phyloP scores from a whole-genome alignment of 2,797 vertebrate genomes.

The Xiphorhynchus erythropygius region DNA sequence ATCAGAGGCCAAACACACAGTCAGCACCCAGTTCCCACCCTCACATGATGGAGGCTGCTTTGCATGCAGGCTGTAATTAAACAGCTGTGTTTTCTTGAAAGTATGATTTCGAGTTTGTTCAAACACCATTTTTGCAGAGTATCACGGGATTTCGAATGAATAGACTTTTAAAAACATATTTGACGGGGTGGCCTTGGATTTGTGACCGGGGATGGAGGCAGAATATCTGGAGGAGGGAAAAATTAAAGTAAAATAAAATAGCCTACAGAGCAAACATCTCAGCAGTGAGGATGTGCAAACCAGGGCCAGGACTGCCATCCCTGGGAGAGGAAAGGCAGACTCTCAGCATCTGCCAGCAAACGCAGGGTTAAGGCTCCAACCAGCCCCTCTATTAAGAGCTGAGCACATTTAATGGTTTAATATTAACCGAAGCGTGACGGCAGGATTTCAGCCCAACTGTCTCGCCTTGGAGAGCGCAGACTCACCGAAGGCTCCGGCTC shows the following conservation, averaged over 20 bases:
- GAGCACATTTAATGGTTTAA: conserved; percentile 58
- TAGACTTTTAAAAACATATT: neutral
- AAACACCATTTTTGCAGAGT: neutral
- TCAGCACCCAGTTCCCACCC: conserved; percentile 53
- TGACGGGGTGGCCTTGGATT: neutral
- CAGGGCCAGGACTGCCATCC: neutral
- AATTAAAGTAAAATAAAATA: neutral
- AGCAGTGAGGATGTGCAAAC: accelerated
- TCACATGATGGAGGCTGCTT: conserved; percentile 36
- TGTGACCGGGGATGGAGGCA: neutral
- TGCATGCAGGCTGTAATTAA: conserved; percentile 42
- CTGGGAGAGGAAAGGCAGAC: neutral
- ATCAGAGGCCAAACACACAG: conserved; percentile 61
- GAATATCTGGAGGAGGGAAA: neutral
- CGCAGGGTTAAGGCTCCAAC: conserved; percentile 35
- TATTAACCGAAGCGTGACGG: conserved; percentile 43
- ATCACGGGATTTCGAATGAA: neutral
- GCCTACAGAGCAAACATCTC: neutral
- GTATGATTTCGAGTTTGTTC: conserved; percentile 25
- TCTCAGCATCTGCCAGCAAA: neutral
- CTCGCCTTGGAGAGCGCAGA: neutral
- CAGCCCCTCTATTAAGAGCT: conserved; percentile 1
- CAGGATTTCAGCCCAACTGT: conserved; percentile 28
- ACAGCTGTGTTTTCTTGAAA: conserved; percentile 63
- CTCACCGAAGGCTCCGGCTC: neutral